Percentiles rank a stretch among this genome's conserved stretches.
Conservation (phyloP, 2,113 vertebrate species). For the Sinocyclocheilus anophthalmus region DNA sequence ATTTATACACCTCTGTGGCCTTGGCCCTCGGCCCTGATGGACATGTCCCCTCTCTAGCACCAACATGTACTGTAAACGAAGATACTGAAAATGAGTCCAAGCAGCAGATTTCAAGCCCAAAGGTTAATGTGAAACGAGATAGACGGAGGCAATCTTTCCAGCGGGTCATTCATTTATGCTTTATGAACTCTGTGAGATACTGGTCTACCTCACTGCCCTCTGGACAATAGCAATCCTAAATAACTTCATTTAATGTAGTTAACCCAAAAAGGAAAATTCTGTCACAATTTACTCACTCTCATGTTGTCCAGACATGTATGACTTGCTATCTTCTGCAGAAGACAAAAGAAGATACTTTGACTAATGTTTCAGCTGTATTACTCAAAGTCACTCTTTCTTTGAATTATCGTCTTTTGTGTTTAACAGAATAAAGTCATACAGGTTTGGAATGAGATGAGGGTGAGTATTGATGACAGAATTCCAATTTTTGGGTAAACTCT, state of each 20-base stretch:
- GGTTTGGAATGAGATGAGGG: not conserved
- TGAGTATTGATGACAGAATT: not conserved
- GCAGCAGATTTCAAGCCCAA: constrained; percentile 38
- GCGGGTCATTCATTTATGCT: constrained; percentile 14
- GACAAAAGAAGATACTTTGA: not conserved
- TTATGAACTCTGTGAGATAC: constrained; percentile 24
- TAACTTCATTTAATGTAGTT: not conserved
- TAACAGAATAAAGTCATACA: not conserved
- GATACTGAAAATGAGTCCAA: constrained; percentile 18
- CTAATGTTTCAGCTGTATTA: not conserved
- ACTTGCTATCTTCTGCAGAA: not conserved
- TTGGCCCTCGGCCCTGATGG: constrained; percentile 32
- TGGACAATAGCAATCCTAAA: not conserved
- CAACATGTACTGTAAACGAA: constrained; percentile 2
- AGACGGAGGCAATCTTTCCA: not conserved
- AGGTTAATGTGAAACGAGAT: constrained; percentile 25
- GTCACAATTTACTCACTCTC: not conserved
- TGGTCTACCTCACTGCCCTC: constrained; percentile 2
- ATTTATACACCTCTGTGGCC: constrained; percentile 37
- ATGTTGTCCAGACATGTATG: not conserved
- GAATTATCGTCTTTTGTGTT: not conserved
- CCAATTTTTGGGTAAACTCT: not conserved
- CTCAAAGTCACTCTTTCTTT: no score
- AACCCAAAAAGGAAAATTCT: not conserved
- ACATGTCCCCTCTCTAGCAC: not conserved